phyloP scores from a whole-genome alignment of 2,888 invertebrate species.

The Myathropa florea region DNA sequence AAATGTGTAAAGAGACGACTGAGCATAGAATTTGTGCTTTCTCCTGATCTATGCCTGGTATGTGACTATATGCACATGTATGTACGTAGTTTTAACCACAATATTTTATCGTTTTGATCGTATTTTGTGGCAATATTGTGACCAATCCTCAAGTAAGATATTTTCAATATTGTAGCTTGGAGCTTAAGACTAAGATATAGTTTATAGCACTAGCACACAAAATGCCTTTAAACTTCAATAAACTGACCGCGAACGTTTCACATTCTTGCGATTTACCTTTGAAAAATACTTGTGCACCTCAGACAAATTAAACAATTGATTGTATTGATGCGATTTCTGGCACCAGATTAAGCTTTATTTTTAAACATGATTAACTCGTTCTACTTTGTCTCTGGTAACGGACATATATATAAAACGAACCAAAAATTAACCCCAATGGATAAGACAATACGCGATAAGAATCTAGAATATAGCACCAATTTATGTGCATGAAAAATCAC shows the following conservation, averaged over 20 bases:
- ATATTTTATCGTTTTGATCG: not conserved
- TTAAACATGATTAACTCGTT: not conserved
- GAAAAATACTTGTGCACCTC: not conserved
- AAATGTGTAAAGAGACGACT: not conserved
- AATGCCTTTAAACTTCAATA: not conserved
- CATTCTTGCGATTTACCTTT: not conserved
- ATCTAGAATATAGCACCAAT: not conserved
- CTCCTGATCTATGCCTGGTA: not conserved
- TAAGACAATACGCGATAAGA: not conserved
- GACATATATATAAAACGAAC: not conserved
- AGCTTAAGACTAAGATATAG: not conserved
- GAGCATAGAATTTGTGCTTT: not conserved
- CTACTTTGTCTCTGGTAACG: not conserved
- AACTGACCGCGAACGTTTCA: not conserved
- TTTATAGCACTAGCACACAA: no score
- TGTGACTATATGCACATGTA: not conserved
- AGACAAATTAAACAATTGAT: not conserved
- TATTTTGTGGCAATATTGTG: not conserved
- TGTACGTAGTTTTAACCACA: not conserved
- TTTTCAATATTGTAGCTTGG: not conserved
- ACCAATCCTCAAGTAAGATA: no score
- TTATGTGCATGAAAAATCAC: not conserved
- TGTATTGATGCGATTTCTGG: not conserved
- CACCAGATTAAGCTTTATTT: not conserved
- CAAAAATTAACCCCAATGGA: not conserved